Evolutionary conservation across 2,113 vertebrate species (phyloP), one percentile per base, ranked within the genome.

Genomic region (Columbina picui): DNA sequence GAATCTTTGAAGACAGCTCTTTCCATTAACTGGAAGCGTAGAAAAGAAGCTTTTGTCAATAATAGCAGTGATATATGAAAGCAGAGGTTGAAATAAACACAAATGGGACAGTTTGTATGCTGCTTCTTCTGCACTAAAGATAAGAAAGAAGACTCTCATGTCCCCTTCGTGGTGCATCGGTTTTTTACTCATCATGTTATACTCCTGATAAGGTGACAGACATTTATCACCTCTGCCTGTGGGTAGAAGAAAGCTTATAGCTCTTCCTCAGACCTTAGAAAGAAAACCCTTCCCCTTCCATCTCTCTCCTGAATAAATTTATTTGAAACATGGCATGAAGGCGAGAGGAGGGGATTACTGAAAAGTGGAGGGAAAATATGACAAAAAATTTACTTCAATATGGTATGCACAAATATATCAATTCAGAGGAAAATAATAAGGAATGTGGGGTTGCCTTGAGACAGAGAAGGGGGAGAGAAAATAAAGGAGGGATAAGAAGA

Each of bases 1-100:
- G n/a, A 94, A 84, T 74, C 60, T 94, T 89, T 94, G 89, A 91
- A 83, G 67, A 68, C 79, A 90, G 47, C 60, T 84, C 41, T 90
- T 91, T 92, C 90, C 56, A 90, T 86, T 87, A 91, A 64, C 65
- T 64, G 43, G n/a, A 91, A 91, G 93, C 56, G 36, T 7, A 94
- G 87, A 89, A 94, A 65, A 89, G 59, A 79, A 59, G 41, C 23
- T 93, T 93, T 87, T 88, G 50, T 85, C 85, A 93, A 70, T 89
- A 93, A 90, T 9, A 80, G 7, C 36, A 69, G 34, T 2, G 1
- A 87, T 52, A 77, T n/a, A 70, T 64, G 64, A 90, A 92, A 74
- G 12, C 19, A 89, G 71, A 94, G 34, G 16, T 92, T 89, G 75
- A 92, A 93, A 85, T 80, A 80, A 85, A 9, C 16, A 32, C 36